phyloP scores from a whole-genome alignment of 2,113 vertebrate species.

The Tragelaphus buxtoni region DNA sequence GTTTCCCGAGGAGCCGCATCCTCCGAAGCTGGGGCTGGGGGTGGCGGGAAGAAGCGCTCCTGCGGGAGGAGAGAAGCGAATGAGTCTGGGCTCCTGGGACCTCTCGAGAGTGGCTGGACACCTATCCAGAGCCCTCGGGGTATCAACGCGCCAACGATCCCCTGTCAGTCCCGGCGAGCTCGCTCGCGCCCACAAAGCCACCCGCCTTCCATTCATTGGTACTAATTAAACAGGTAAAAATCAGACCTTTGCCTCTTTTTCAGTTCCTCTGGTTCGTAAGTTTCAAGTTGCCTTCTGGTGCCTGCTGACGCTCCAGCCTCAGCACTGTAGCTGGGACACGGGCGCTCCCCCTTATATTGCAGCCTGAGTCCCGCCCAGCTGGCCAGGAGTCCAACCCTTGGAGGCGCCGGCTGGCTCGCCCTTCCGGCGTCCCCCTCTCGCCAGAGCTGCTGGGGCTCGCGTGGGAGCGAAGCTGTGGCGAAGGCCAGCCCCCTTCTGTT shows the following conservation, averaged over 20 bases:
- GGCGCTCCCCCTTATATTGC: not conserved
- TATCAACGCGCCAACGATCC: not conserved
- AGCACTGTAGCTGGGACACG: not conserved
- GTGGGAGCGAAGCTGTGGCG: not conserved
- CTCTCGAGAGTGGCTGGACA: not conserved
- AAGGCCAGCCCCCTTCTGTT: not conserved
- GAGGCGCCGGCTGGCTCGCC: not conserved
- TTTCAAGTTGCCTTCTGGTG: accelerated
- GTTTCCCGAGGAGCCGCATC: slow-evolving; percentile 79
- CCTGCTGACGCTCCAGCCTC: not conserved
- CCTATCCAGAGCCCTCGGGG: not conserved
- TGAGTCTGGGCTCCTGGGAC: not conserved
- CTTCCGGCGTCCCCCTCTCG: not conserved
- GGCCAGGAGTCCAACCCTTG: not conserved
- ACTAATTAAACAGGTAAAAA: not conserved
- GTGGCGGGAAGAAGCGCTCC: not conserved
- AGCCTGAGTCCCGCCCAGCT: slow-evolving; percentile 2
- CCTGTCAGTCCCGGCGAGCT: not conserved
- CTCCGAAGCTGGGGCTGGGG: not conserved
- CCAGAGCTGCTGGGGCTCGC: accelerated
- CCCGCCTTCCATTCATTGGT: not conserved
- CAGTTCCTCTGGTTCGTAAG: not conserved
- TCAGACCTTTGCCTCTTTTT: slow-evolving; percentile 10
- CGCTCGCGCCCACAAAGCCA: not conserved
- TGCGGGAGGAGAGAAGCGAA: not conserved